Base-by-base conservation (phyloP, 92 coral and sea anemone species). In the Palythoa grandiflora region DNA sequence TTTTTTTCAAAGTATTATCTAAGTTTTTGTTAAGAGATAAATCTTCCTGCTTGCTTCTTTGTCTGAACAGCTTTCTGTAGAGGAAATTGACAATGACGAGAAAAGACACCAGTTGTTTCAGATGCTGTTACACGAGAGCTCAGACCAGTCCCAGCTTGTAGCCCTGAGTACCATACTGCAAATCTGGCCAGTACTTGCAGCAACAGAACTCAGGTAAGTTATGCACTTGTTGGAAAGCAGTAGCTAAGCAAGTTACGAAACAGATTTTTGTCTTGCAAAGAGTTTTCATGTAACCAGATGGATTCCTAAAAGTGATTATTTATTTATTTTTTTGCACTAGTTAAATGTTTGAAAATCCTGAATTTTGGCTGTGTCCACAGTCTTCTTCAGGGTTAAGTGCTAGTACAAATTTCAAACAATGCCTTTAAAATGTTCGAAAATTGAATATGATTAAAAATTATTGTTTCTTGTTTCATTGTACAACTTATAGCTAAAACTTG, bases 131-230 rank as follows among this genome's bases (percentile, higher is more conserved):
- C 78, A 87, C 19, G 91, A 95, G 79, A 92, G 96, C 72, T 73
- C 91, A 15, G 75, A 91, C 15, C 54, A 92, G 28, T 39, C 81
- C 6, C 98, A 94, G 80, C 89, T 95, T 9, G 89, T 89, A 37
- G 81, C 95, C 19, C 87, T 95, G 74, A 95, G 95, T 11, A 84
- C 95, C 19, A 78, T 97, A 63, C 91, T 97, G 21, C 93, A 94
- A 70, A 93, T 94, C 47, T 97, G 99, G 99, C 99, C 99, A 14
- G 93, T 93, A 19, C 81, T 97, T 66, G 96, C 98, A 68, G 98
- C 94, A 37, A 95, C 98, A 47, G 98, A 95, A 71, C 92, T 95
- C 77, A 93, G 95, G 98, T 95, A 73, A 57, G 74, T 75, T 75
- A 7, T 19, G 8, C 21, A 60, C 21, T 39, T 8, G 21, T 12